Evolutionary conservation across 2,797 vertebrate genomes (phyloP).

Genomic region (Mastacembelus armatus): DNA sequence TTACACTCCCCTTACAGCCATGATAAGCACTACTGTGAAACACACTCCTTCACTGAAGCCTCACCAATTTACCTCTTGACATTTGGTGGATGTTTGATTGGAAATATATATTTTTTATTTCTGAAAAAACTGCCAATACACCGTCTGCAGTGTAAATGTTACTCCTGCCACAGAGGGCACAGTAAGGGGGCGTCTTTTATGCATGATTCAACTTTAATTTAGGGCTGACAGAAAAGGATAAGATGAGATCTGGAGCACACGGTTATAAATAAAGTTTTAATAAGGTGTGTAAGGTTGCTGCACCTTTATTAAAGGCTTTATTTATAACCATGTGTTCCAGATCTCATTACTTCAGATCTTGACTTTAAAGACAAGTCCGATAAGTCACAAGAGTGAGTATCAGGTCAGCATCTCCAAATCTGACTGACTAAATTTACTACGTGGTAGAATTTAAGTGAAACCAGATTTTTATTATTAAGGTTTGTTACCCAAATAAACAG

Average conservation of each 20-base stretch:
- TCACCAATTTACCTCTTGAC: not conserved
- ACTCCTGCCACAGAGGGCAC: not conserved
- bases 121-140: not conserved
- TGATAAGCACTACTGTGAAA: not conserved
- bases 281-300: conserved; percentile 29
- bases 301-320: conserved; percentile 36
- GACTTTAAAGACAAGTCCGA: conserved; percentile 31
- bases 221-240: conserved; percentile 10
- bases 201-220: not conserved
- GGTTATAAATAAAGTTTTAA: conserved; percentile 45
- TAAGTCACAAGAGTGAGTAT: conserved; percentile 14
- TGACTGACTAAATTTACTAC: too few species aligned
- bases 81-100: not conserved
- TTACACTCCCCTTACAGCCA: not conserved
- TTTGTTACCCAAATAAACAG: not conserved
- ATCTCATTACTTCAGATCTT: conserved; percentile 32
- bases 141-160: not conserved
- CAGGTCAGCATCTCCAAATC: too few species aligned
- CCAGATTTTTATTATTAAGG: conserved; percentile 1
- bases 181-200: not conserved
- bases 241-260: conserved; percentile 27
- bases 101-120: not conserved
- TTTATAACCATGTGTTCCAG: conserved; percentile 46
- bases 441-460: conserved; percentile 7
- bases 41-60: not conserved